Evolutionary conservation across 1,140 invertebrate genomes (phyloP), one percentile per base, ranked within the genome.

Genomic region (Drosophila parabipectinata): DNA sequence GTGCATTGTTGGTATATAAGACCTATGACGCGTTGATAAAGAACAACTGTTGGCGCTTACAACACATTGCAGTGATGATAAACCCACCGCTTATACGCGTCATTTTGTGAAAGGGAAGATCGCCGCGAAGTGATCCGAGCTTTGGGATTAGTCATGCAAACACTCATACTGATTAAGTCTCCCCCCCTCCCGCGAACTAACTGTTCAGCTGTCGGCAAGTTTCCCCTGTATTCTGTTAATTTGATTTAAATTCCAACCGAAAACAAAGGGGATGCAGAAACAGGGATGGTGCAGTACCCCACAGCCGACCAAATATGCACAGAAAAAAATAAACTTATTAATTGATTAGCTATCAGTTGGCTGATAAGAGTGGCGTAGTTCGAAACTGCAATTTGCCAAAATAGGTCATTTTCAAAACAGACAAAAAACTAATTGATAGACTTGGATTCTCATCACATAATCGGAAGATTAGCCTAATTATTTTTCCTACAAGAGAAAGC

Each of bases 161-260:
- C 41, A 39, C 45, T 48, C 47, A 51, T 34, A n/a, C 10, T 15
- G 50, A 55, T 59, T 3, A 59, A 68, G 63, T 18, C 30, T 28
- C 26, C 24, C 14, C 21, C 32, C 26, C 26, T 34, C 59, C 41
- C 32, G 32, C 24, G 50, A 32, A 12, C 15, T 34, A 53, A 53
- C 48, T 12, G 48, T 44, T 66, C 48, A 72, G 57, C 55, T 51
- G 68, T 6, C 73, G 47, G 44, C 32, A 9, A 28, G 18, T 39
- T 66, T 50, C 44, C 15, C 34, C 60, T 41, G 50, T 32, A 55
- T 47, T 28, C 26, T 74, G 68, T 77, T 83, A 83, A 83, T 83
- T 83, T 51, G 69, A 83, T 83, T 82, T 79, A 83, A 63, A 67
- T 18, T 55, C 44, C 61, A 60, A 45, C 12, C 44, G 2, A 62